These are phyloP conservation scores for Scaptomyza flava DNA, from an alignment of 2,888 invertebrate species.

Conservation along the genomic window DNA sequence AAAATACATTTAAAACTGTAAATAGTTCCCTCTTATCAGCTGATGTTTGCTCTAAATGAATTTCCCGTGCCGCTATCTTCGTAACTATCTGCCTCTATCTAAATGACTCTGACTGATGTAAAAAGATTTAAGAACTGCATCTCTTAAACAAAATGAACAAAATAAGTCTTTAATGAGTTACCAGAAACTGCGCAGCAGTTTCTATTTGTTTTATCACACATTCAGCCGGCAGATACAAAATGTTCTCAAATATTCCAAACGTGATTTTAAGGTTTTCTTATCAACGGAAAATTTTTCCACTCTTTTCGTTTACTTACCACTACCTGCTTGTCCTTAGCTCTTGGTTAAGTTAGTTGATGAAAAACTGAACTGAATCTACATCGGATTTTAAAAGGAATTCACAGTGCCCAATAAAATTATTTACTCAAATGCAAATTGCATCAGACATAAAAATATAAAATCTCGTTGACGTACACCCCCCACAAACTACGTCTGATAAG, in stretches of 20 bases:
- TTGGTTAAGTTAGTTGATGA: neutral
- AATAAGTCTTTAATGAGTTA: slow-evolving; percentile 3
- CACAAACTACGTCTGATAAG: slow-evolving; percentile 20
- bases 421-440: slow-evolving; percentile 37
- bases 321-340: slow-evolving; percentile 9
- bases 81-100: slow-evolving; percentile 5
- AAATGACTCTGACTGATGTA: slow-evolving; percentile 18
- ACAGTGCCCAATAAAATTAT: slow-evolving; percentile 50
- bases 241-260: slow-evolving; percentile 9
- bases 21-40: slow-evolving; percentile 34
- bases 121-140: slow-evolving; percentile 13
- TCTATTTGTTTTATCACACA: slow-evolving; percentile 13
- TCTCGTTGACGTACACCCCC: slow-evolving; percentile 37
- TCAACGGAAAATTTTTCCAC: slow-evolving; percentile 48
- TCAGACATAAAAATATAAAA: slow-evolving; percentile 10
- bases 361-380: neutral
- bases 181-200: slow-evolving; percentile 20
- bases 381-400: slow-evolving; percentile 1
- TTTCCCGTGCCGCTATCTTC: neutral
- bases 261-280: slow-evolving; percentile 37
- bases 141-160: slow-evolving; percentile 16
- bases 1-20: slow-evolving; percentile 49
- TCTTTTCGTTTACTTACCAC: slow-evolving; percentile 7
- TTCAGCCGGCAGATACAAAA: slow-evolving; percentile 11
- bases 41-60: slow-evolving; percentile 11